Percentiles rank a stretch among this genome's conserved stretches.
phyloP scores from a whole-genome alignment of 2,888 invertebrate genomes.

The Sicus ferrugineus region DNA sequence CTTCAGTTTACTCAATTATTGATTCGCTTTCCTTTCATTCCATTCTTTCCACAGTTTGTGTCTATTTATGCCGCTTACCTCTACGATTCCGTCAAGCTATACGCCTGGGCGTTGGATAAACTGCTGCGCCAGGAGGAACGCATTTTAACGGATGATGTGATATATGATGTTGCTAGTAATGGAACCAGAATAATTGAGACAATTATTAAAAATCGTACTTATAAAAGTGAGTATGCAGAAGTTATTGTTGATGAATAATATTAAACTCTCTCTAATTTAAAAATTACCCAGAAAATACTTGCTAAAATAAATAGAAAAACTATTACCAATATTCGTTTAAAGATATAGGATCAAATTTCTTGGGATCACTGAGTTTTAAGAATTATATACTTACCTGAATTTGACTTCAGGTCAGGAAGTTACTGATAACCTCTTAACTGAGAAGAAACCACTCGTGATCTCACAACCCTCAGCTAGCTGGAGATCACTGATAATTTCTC shows the following conservation, averaged over 20 bases:
- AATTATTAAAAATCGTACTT: conserved; percentile 84
- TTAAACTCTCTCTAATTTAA: no score
- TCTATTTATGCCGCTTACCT: conserved; percentile 92
- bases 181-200: conserved; percentile 87
- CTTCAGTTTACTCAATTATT: neutral
- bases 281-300: no score
- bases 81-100: conserved; percentile 92
- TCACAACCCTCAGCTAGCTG: no score
- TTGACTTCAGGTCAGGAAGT: no score
- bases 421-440: no score
- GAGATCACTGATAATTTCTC: no score
- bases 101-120: conserved; percentile 84
- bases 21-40: neutral
- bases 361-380: no score
- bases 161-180: conserved; percentile 78
- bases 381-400: no score
- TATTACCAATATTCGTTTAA: no score
- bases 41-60: conserved; percentile 73
- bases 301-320: no score
- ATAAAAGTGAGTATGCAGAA: conserved; percentile 76
- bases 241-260: neutral
- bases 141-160: conserved; percentile 69
- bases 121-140: conserved; percentile 70
- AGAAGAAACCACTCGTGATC: no score
- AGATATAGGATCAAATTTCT: no score